Base-by-base conservation (phyloP, 64 coral and sea anemone species). In the Platygyra sinensis region DNA sequence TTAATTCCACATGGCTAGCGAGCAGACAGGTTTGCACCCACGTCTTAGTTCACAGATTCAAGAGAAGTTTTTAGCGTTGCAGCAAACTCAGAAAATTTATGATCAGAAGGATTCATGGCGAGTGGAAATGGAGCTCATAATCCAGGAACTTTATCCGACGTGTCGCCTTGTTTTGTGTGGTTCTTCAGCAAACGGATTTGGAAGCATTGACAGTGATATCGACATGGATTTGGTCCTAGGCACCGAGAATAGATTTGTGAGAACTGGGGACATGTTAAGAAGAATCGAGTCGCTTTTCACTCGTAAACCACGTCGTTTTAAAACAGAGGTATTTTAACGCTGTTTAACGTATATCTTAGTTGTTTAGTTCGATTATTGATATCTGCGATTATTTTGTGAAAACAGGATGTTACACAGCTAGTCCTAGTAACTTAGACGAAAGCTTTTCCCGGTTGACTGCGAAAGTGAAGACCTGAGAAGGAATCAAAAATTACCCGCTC, bases 141-240 rank as follows among this genome's bases (percentile, higher is more conserved):
- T 83, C 3, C 18, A 61, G 27, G 38, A 65, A n/a, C 31, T 83
- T 31, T 67, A 83, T 4, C 80, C 80, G 0, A 67, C 19, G 30
- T 83, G 80, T 67, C 80, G 80, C 32, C 80, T 83, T 19, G 80
- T 83, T 38, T 49, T 83, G 17, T 83, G 60, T 7, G 80, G 80
- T 0, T 83, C 80, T 17, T 83, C 80, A 27, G 80, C 80, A 3
- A 83, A 83, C 10, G 80, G 80, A 22, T 83, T 83, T 36, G 80
- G 80, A 69, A 83, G 80, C 22, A 62, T 67, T n/a, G 29, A 67
- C 36, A 83, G 80, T 33, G 80, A 83, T 31, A 83, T 83, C 9
- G 80, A 83, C 24, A 22, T 65, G 62, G 80, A 83, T 83, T 61
- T 83, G 8, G 62, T 83, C 18, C n/a, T 83, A 62, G 46, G 42